Conservation (phyloP, 2,888 invertebrate species). For the Elaeidobius kamerunicus region DNA sequence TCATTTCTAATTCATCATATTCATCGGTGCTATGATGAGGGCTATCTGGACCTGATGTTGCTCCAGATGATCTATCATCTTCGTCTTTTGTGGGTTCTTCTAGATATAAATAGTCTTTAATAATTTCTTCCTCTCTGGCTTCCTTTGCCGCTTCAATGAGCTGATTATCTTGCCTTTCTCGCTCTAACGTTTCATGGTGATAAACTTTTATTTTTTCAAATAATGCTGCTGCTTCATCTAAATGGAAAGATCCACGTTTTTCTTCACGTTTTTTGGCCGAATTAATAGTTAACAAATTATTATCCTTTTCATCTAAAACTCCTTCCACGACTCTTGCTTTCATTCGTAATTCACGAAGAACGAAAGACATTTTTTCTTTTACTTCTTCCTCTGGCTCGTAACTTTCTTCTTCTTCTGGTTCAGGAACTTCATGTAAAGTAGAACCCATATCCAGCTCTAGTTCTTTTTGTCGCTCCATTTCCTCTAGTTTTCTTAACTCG, state of each 20-base stretch:
- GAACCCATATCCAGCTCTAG: slow-evolving; percentile 62
- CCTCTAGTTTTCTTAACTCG: slow-evolving; percentile 80
- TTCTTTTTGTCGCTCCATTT: slow-evolving; percentile 74
- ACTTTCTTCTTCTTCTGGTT: slow-evolving; percentile 51
- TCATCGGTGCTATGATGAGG: slow-evolving; percentile 74
- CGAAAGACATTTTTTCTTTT: slow-evolving; percentile 77
- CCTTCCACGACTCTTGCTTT: slow-evolving; percentile 58
- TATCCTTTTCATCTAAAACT: slow-evolving; percentile 47
- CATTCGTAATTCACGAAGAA: slow-evolving; percentile 69
- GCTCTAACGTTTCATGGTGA: slow-evolving; percentile 45
- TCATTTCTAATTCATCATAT: slow-evolving; percentile 63
- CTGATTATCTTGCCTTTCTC: slow-evolving; percentile 10
- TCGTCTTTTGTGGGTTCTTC: slow-evolving; percentile 44
- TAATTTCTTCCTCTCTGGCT: slow-evolving; percentile 25
- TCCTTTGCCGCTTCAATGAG: slow-evolving; percentile 14
- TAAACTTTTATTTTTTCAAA: slow-evolving; percentile 55
- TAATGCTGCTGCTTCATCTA: slow-evolving; percentile 45
- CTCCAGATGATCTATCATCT: slow-evolving; percentile 72
- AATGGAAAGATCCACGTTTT: slow-evolving; percentile 39
- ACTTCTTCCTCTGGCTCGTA: slow-evolving; percentile 66
- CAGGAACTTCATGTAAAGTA: slow-evolving; percentile 59
- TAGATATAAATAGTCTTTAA: slow-evolving; percentile 37
- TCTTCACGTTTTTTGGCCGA: slow-evolving; percentile 46
- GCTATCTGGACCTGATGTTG: slow-evolving; percentile 86
- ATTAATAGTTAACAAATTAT: slow-evolving; percentile 45